Evolutionary conservation across 2,113 vertebrate genomes (phyloP), one percentile per base, ranked within the genome.

Genomic region (Lamprologus sp.): DNA sequence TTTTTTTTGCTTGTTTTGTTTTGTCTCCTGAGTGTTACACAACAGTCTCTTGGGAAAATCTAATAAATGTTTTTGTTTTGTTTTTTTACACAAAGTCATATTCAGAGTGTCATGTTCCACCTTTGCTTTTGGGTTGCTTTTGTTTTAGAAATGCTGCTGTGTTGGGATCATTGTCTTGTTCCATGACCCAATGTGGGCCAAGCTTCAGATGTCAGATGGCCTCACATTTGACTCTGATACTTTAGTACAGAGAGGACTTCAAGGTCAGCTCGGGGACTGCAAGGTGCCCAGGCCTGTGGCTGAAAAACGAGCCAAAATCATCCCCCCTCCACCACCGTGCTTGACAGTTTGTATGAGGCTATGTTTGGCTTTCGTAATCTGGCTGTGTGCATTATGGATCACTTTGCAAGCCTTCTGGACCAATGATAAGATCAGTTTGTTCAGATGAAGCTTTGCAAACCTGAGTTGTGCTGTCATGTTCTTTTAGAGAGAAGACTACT

Each of bases 51-150:
- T 81, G 42, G 53, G 65, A 80, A 90, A 91, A 45, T 90, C 33
- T 65, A 92, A 83, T 86, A 86, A 93, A 95, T 89, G 73, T 33
- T 79, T 53, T 89, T 84, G 58, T 87, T 55, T 55, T 73, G 35
- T 60, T 86, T 54, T 12, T 26, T 75, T 19, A 26, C 19, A 45
- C 51, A 15, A 8, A 9, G 17, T 87, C 12, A 19, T 37, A 6
- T 49, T 85, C 9, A 4, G 51, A 13, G 33, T 28, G 28, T 83
- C 40, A 3, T 14, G 17, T 10, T 65, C 19, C 7, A 26, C 33
- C 81, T 82, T 42, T 58, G 26, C 37, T 19, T n/a, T 55, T 21
- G 35, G 63, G 35, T 8, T 68, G 60, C 7, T 70, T 42, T 42
- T 65, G 60, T 65, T 65, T n/a, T 65, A 65, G 60, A 65, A 35